Evolutionary conservation across 1,140 invertebrate species (phyloP), one percentile per base, ranked within the genome.

Genomic region (Nasonia vitripennis): DNA sequence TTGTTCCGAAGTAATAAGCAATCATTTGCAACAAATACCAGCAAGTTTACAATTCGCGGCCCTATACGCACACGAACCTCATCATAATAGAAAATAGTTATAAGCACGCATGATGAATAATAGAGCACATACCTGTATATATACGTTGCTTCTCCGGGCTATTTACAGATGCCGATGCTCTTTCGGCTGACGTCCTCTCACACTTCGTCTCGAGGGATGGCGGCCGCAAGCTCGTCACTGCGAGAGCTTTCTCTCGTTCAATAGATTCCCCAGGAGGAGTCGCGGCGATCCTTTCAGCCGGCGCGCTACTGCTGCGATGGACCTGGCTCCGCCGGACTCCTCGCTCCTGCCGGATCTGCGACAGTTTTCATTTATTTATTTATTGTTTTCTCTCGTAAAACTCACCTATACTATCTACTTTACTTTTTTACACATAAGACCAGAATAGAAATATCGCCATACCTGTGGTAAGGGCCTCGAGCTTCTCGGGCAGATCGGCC

Each of bases 401-500:
- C 34, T 37, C 5, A 27, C 27, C 27, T 27, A 27, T 37, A 37
- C 34, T 37, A 37, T 27, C 27, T 37, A 37, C 34, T 37, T 37
- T 37, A 37, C 34, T 37, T 37, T 37, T 37, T 37, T 37, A 37
- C 5, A 37, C 34, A 37, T 37, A 6, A 37, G 34, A 37, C 5
- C 2, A 37, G 34, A 0, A 6, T 27, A 27, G 1, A 37, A 37
- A 37, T 37, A 45, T 45, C 4, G 2, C 37, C 75, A 14, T 2
- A 73, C 93, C 93, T 62, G 95, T 95, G 2, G 94, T 93, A 17
- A 96, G 92, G n/a, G 94, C 94, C 86, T 95, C 94, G 74, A 98
- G 92, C 87, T 95, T 93, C 78, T 95, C 94, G 0, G 96, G 95
- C 86, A 97, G 92, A 89, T 96, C 96, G 51, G 95, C 95, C 0